Conservation (phyloP, 2,113 vertebrate genomes). For the Calonectris borealis region DNA sequence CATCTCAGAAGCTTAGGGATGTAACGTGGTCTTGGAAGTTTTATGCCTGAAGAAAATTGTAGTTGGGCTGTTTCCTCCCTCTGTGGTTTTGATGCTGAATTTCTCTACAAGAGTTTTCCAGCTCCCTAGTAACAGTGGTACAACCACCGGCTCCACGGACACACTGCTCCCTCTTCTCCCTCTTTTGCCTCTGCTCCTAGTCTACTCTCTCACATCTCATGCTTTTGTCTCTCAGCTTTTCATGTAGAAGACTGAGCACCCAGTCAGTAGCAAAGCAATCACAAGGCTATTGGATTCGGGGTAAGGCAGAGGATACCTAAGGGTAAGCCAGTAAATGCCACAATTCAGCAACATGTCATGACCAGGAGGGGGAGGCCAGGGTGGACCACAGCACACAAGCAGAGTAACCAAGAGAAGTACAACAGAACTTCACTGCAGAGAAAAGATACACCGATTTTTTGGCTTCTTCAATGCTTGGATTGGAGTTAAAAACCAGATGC, state of each 20-base stretch:
- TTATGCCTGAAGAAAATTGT: not conserved
- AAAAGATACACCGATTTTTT: not conserved
- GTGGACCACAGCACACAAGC: not conserved
- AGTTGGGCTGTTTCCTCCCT: not conserved
- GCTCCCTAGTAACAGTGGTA: not conserved
- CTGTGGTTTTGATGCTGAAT: not conserved
- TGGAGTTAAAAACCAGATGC: not conserved
- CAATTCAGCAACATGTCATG: not conserved
- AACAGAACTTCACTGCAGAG: not conserved
- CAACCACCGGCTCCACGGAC: not conserved
- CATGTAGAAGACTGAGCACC: not conserved
- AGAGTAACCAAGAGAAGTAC: not conserved
- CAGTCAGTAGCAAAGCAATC: not conserved
- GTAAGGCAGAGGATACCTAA: not conserved
- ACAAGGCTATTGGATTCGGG: rapidly evolving
- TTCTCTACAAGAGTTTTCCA: not conserved
- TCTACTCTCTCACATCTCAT: not conserved
- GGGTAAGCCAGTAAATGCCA: not conserved
- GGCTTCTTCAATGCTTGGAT: not conserved
- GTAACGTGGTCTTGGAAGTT: not conserved
- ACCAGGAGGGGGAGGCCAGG: not conserved
- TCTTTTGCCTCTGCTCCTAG: not conserved
- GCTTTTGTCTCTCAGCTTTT: not conserved
- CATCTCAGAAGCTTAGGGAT: not conserved
- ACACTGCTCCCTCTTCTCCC: not conserved